Conservation (phyloP, 2,797 vertebrate genomes). For the Micromesistius poutassou region DNA sequence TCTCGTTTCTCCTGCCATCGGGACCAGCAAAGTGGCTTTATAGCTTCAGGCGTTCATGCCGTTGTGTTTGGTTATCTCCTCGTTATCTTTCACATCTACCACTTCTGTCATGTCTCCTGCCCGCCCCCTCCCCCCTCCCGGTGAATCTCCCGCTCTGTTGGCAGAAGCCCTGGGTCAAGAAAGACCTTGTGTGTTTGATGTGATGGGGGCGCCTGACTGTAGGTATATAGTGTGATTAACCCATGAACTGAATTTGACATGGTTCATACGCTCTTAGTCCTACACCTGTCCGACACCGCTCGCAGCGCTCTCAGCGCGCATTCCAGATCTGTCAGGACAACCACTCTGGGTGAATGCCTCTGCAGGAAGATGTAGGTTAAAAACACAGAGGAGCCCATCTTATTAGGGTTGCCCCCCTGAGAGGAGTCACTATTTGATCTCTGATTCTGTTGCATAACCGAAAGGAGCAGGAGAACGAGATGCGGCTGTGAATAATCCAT, state of each 20-base stretch:
- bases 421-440: constrained; percentile 66
- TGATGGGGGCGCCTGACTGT: constrained; percentile 14
- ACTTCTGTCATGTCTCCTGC: neutral
- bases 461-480: constrained; percentile 50
- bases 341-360: constrained; percentile 54
- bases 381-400: constrained; percentile 70
- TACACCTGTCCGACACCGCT: constrained; percentile 19
- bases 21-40: neutral
- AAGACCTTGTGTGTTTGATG: constrained; percentile 22
- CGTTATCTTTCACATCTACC: constrained; percentile 8
- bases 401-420: constrained; percentile 64
- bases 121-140: neutral
- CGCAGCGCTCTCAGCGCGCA: constrained; percentile 41
- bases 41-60: neutral
- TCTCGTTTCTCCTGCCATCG: constrained; percentile 16
- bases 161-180: constrained; percentile 23
- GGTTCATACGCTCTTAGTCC: constrained; percentile 27
- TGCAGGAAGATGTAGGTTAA: constrained; percentile 77
- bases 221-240: constrained; percentile 40
- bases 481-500: constrained; percentile 63
- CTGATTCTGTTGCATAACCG: constrained; percentile 62
- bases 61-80: neutral
- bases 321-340: constrained; percentile 55
- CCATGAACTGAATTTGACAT: constrained; percentile 33
- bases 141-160: constrained; percentile 18